phyloP scores from a whole-genome alignment of 2,888 invertebrate genomes.

The Empis stercorea region DNA sequence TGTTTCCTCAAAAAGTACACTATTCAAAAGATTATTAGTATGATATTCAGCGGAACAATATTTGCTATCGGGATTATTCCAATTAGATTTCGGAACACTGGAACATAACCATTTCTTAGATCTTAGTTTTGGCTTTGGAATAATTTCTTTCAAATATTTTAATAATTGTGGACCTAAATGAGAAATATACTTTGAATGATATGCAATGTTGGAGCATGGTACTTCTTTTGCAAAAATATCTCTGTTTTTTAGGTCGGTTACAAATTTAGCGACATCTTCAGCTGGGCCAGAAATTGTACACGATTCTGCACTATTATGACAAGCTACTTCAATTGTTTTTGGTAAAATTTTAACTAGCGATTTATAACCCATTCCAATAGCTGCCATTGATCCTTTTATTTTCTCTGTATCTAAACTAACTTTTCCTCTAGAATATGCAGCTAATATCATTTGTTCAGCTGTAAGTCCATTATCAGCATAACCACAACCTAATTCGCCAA shows the following conservation, averaged over 20 bases:
- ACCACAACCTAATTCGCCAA: conserved; percentile 86
- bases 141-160: conserved; percentile 48
- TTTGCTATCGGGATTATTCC: conserved; percentile 51
- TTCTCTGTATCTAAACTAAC: conserved; percentile 57
- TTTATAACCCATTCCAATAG: conserved; percentile 55
- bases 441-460: conserved; percentile 70
- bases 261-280: conserved; percentile 49
- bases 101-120: conserved; percentile 71
- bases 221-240: conserved; percentile 70
- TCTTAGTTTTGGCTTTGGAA: conserved; percentile 50
- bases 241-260: conserved; percentile 48
- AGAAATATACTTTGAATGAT: conserved; percentile 71
- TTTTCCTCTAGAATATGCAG: conserved; percentile 68
- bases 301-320: conserved; percentile 72
- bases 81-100: conserved; percentile 56
- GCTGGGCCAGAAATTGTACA: conserved; percentile 80
- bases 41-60: conserved; percentile 69
- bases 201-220: conserved; percentile 72
- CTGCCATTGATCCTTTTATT: conserved; percentile 73
- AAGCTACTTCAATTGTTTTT: conserved; percentile 65
- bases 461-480: conserved; percentile 87
- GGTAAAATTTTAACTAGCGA: conserved; percentile 48
- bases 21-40: conserved; percentile 62
- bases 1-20: conserved; percentile 46
- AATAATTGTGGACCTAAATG: conserved; percentile 50